Evolutionary conservation across 2,797 vertebrate species (phyloP), one percentile per base, ranked within the genome.

Genomic region (Crocidura indochinensis): DNA sequence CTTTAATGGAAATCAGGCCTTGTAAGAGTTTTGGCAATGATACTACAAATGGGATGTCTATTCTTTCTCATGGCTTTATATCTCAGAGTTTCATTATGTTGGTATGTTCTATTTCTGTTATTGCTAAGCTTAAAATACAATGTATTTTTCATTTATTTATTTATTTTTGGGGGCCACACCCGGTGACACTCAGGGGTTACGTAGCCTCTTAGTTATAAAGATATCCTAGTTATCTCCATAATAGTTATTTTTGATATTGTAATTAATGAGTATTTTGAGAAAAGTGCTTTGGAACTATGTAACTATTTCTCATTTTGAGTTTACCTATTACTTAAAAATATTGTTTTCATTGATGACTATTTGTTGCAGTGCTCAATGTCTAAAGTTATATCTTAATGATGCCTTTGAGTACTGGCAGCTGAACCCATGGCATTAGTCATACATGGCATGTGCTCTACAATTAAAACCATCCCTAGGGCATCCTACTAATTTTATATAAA

Each of bases 231-330:
- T 88, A 76, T 88, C 10, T 82, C 17, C 65, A 8, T 15, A 29
- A 1, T 81, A 73, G 9, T 46, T 72, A 49, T 78, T 53, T 82
- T 84, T 80, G 19, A 1, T 6, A 65, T 60, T 85, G 5, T 46
- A 77, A 69, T 68, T 73, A 73, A 51, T 44, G 38, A 17, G 0
- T 68, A 91, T 75, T 65, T 1, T 91, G 62, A 85, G 38, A 69
- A 11, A 17, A 76, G 11, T 14, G 12, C 4, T 92, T 91, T 38
- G 38, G 15, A 1, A 15, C 22, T 71, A 20, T 82, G 22, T 17
- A 68, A 73, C 85, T 64, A 38, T 62, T 80, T 73, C 10, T 76
- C 8, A 62, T 93, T 92, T 88, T 88, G 12, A 47, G 73, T 87
- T 82, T 71, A 77, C 1, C 6, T 9, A 67, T 14, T 87, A 65